Base-by-base conservation (phyloP, 2,888 invertebrate species). In the Heliconius erato region DNA sequence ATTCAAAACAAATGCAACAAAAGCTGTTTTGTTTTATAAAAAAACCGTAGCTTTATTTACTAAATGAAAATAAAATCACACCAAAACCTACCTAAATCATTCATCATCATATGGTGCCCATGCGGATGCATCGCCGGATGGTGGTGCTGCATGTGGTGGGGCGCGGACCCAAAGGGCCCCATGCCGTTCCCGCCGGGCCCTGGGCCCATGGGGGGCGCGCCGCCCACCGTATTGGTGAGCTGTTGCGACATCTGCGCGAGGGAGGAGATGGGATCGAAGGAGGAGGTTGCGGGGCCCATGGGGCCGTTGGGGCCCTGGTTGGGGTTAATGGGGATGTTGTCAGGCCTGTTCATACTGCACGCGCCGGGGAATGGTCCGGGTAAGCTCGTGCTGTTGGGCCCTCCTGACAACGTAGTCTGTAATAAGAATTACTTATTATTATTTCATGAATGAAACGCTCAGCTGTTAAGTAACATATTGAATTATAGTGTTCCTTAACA, bases 201-300 rank as follows among this genome's bases (percentile, higher is more conserved):
- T 54, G 94, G 94, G 54, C 94, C 94, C 94, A 94, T 93, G 83
- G 93, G 93, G 4, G 92, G 92, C 3, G 92, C 92, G 59, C 93
- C 94, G n/a, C 95, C 94, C 97, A 91, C 95, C 65, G 98, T 97
- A 89, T 97, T 98, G 23, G 98, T 98, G 86, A 99, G 94, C 91
- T 98, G 98, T 90, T 99, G 99, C 85, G 98, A 98, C 99, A 99
- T 99, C 93, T 99, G 99, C 81, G 99, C 98, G 89, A 99, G 96
- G 14, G 99, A 99, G 79, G 98, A 98, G 88, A 99, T 99, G 1
- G 99, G 99, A 96, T 99, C 99, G 93, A 99, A 99, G 90, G 98
- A 90, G 97, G 96, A 91, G 72, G 94, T 91, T 69, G 92, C 87
- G 9, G 94, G 89, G 93, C 97, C 95, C 97, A 97, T 88, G 92